Evolutionary conservation across 2,888 invertebrate genomes (phyloP), one percentile per base, ranked within the genome.

Genomic region (Caradrina clavipalpis): DNA sequence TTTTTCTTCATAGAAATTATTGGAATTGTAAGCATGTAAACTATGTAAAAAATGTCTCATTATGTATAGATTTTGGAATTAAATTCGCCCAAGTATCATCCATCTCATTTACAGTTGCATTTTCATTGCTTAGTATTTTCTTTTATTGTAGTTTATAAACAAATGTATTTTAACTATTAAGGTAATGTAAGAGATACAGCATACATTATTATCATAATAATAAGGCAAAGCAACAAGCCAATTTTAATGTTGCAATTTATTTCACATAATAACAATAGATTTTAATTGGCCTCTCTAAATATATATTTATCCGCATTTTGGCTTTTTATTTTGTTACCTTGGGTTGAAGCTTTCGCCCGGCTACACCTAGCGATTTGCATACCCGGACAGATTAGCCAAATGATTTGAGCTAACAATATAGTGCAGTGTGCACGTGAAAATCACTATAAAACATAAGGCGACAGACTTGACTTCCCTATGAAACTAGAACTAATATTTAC

Each of bases 261-360:
- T 91, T 90, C 88, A 87, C 83, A 80, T 89, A 86, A 86, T 87
- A 90, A 89, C 89, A 90, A 90, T 91, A 93, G 89, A 81, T 88
- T 90, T 91, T 88, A 92, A 92, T 93, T 93, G 94, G 94, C 95
- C 94, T 95, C 94, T 94, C 94, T 94, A 92, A 94, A 93, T 94
- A 94, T 92, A 91, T 95, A 94, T 95, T 94, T 94, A 94, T 92
- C 92, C 89, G 88, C 89, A 81, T 72, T 70, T 74, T 75, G 70
- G 35, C 31, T 45, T 80, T 78, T 78, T 69, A 73, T 72, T 73
- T 73, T 7, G 22, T 57, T 1, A 49, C n/a, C 35, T n/a, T 17
- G 42, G 15, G 15, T 42, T 42, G 2, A 42, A 4, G 7, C 31
- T 2, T 31, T 31, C 1, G 7, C 31, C 31, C 31, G 31, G 31